Evolutionary conservation across 2,797 vertebrate species (phyloP).

Genomic region (Chelon labrosus): DNA sequence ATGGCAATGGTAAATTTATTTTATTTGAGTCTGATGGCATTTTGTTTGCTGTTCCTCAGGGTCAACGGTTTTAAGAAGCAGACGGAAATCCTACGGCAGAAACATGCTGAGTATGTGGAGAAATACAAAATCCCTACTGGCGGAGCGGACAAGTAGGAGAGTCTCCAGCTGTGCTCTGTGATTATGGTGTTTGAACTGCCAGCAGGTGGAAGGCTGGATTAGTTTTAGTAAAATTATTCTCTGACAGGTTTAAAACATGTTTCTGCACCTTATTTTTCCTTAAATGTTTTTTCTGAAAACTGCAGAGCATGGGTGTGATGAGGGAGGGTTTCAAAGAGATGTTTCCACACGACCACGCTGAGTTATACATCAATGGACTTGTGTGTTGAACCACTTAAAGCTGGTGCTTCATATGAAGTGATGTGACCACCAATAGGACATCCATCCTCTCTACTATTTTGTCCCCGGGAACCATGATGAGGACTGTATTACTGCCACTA

Average conservation of each 20-base stretch:
- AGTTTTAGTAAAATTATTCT: conserved; percentile 36
- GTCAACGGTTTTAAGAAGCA: conserved; percentile 86
- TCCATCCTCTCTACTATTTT: not conserved
- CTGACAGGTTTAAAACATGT: conserved; percentile 3
- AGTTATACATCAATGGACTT: conserved; percentile 6
- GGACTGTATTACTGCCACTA: conserved; percentile 14
- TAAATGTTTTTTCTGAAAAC: not conserved
- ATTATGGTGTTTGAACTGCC: conserved; percentile 19
- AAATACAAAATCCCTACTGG: conserved; percentile 65
- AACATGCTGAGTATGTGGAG: conserved; percentile 81
- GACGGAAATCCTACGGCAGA: conserved; percentile 86
- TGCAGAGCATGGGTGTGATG: not conserved
- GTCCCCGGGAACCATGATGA: conserved; percentile 14
- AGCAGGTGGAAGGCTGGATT: conserved; percentile 25
- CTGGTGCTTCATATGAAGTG: conserved; percentile 10
- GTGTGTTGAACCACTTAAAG: conserved; percentile 12
- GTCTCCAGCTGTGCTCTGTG: conserved; percentile 14
- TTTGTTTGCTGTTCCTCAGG: conserved; percentile 69
- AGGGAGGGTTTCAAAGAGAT: not conserved
- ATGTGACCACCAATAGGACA: not conserved
- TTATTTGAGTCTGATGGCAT: conserved; percentile 1
- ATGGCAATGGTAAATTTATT: not conserved
- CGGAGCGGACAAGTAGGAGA: conserved; percentile 72
- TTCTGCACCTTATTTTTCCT: not conserved
- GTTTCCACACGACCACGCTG: not conserved